Percentiles rank a stretch among this genome's conserved stretches.
Evolutionary conservation across 2,113 vertebrate genomes (phyloP).

Genomic region (Sakesphorus luctuosus): DNA sequence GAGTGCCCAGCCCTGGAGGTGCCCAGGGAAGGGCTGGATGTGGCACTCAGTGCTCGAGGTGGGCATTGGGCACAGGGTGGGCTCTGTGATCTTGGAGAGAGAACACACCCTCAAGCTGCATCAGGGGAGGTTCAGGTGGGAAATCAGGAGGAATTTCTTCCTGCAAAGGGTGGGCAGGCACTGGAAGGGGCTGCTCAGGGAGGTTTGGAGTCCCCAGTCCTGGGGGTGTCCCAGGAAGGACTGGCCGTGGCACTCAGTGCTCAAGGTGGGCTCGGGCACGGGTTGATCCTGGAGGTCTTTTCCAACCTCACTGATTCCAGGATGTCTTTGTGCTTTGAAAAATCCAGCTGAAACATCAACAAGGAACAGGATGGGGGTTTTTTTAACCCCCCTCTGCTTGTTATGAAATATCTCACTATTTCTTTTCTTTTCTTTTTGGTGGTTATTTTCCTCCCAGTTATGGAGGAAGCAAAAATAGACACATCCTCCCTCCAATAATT

Average conservation of each 20-base stretch:
- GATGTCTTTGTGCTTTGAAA: background rate
- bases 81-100: no score
- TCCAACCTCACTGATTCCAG: background rate
- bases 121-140: no score
- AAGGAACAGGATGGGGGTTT: background rate
- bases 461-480: constrained; percentile 41
- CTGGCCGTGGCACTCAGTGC: background rate
- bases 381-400: background rate
- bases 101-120: no score
- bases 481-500: constrained; percentile 50
- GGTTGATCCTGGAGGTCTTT: background rate
- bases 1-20: background rate
- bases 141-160: no score
- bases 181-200: background rate
- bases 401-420: constrained; percentile 34
- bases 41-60: background rate
- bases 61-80: background rate
- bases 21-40: accelerated
- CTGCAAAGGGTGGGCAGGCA: no score
- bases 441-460: constrained; percentile 55
- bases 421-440: background rate
- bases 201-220: background rate
- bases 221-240: background rate
- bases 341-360: background rate
- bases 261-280: background rate